Conservation (phyloP, 2,888 invertebrate species). For the Chrysopilus asiliformis region DNA sequence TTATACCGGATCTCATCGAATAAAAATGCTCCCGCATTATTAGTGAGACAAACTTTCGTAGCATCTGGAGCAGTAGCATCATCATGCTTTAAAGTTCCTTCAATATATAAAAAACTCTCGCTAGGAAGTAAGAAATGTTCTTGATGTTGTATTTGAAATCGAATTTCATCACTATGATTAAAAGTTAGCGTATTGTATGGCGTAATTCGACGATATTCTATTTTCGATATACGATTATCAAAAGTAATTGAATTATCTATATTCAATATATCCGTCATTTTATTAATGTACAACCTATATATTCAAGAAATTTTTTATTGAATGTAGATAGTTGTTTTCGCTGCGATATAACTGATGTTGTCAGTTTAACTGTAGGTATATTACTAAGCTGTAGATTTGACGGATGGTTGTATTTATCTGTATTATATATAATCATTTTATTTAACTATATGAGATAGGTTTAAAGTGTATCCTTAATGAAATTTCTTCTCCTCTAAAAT, state of each 20-base stretch:
- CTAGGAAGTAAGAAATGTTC: slow-evolving; percentile 21
- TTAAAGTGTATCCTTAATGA: slow-evolving; percentile 1
- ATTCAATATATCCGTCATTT: too few relatives aligned
- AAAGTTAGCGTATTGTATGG: too few relatives aligned
- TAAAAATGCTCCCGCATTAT: too few relatives aligned
- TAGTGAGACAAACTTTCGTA: too few relatives aligned
- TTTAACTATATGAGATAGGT: too few relatives aligned
- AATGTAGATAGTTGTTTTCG: slow-evolving; percentile 4
- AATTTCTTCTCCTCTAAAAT: slow-evolving; percentile 20
- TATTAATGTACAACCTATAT: slow-evolving; percentile 9
- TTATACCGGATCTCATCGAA: too few relatives aligned
- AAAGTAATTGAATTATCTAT: too few relatives aligned
- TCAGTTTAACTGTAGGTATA: background rate
- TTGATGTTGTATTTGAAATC: slow-evolving; percentile 22
- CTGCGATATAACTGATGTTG: too few relatives aligned
- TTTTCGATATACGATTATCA: slow-evolving; percentile 18
- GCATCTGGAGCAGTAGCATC: slow-evolving; percentile 17
- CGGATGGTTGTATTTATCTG: slow-evolving; percentile 1
- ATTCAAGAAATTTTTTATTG: slow-evolving; percentile 12
- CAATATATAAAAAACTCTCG: too few relatives aligned
- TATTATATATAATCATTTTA: slow-evolving; percentile 15
- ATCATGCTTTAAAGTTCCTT: slow-evolving; percentile 20
- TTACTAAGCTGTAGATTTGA: background rate
- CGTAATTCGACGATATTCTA: slow-evolving; percentile 20
- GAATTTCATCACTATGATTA: too few relatives aligned